phyloP scores from a whole-genome alignment of 2,888 invertebrate species.

The Tiphia femorata region DNA sequence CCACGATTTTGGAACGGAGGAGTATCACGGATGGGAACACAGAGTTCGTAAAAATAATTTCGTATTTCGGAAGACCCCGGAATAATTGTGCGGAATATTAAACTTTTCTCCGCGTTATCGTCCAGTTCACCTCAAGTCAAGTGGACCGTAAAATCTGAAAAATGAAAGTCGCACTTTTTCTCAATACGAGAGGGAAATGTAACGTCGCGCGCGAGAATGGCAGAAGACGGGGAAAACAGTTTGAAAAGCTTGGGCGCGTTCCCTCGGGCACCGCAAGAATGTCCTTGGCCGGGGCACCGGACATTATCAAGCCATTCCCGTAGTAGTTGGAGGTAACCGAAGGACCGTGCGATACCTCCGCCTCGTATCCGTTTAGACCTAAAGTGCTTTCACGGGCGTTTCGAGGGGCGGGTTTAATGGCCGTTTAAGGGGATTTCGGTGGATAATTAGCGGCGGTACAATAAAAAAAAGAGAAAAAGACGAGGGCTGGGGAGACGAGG shows the following conservation, averaged over 20 bases:
- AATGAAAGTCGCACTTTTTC: too few species aligned
- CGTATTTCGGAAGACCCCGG: too few species aligned
- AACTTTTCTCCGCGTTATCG: too few species aligned
- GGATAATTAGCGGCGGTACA: conserved; percentile 57
- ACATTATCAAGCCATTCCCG: conserved; percentile 33
- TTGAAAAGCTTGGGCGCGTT: too few species aligned
- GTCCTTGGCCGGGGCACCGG: conserved; percentile 9
- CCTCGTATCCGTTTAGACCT: conserved; percentile 49
- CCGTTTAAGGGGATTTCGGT: conserved; percentile 65
- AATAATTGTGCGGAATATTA: too few species aligned
- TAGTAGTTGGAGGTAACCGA: background rate
- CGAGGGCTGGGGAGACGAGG: background rate
- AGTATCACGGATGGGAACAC: too few species aligned
- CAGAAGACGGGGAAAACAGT: too few species aligned
- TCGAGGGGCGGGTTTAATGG: conserved; percentile 60
- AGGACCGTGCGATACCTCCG: conserved; percentile 14
- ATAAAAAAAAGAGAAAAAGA: conserved; percentile 32
- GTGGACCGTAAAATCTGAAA: too few species aligned
- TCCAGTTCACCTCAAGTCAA: too few species aligned
- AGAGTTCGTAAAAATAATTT: too few species aligned
- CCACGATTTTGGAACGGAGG: too few species aligned
- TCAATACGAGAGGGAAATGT: background rate
- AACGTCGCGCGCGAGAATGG: background rate
- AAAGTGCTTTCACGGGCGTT: conserved; percentile 43
- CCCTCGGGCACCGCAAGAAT: conserved; percentile 13